phyloP scores from a whole-genome alignment of 1,140 invertebrate species.

The Drosophila ficusphila region DNA sequence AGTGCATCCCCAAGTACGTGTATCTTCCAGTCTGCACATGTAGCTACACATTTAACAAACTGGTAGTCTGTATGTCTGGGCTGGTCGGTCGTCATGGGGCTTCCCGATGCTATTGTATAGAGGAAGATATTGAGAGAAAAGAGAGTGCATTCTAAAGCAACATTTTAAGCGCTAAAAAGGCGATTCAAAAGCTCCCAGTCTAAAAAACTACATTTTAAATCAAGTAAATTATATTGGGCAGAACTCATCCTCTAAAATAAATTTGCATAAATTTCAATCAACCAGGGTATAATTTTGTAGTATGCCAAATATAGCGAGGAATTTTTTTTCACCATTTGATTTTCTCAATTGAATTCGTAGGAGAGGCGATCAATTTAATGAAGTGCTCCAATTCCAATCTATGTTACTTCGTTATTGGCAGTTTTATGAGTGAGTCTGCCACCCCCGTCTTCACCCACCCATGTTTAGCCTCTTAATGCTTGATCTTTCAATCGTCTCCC shows the following conservation, averaged over 20 bases:
- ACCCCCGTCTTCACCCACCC: neutral
- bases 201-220: neutral
- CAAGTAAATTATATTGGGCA: neutral
- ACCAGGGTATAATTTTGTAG: neutral
- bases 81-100: constrained; percentile 29
- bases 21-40: neutral
- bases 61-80: constrained; percentile 22
- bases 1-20: constrained; percentile 2
- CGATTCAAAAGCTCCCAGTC: neutral
- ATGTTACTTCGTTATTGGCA: constrained; percentile 18
- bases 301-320: neutral
- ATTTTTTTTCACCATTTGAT: constrained; percentile 1
- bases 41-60: neutral
- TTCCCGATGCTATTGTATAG: constrained; percentile 9
- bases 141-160: constrained; percentile 1
- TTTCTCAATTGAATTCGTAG: constrained; percentile 36
- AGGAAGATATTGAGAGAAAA: neutral
- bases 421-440: constrained; percentile 8
- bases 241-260: neutral
- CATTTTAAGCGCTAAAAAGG: neutral
- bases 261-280: constrained; percentile 43
- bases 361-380: constrained; percentile 1
- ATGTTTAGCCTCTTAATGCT: neutral
- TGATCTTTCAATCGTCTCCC: neutral
- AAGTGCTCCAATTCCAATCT: constrained; percentile 12